Conservation (phyloP, 1,140 invertebrate species). For the Metopolophium dirhodum region DNA sequence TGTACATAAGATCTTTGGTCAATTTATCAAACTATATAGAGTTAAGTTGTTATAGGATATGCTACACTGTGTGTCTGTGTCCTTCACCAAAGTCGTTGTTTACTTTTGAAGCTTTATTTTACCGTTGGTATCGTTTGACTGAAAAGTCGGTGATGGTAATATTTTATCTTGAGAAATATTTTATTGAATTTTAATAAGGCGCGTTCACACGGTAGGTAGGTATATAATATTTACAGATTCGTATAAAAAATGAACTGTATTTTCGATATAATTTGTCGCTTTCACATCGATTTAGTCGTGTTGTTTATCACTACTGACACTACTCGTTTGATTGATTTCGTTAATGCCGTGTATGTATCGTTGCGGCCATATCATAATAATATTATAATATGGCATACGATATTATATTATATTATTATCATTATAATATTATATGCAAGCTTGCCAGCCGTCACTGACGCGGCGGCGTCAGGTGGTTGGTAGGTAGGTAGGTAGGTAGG, state of each 20-base stretch:
- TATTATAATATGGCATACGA: no score
- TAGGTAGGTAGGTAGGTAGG: not conserved
- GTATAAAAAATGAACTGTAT: not conserved
- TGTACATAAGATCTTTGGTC: not conserved
- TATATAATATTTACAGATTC: no score
- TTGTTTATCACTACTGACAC: not conserved
- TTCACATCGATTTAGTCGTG: no score
- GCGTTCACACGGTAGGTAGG: no score
- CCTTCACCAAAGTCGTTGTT: not conserved
- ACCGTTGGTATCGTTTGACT: not conserved
- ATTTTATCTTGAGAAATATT: not conserved
- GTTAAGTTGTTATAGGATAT: not conserved
- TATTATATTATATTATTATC: not conserved
- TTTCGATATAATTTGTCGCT: no score
- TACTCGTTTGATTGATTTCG: not conserved
- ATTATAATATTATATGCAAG: no score
- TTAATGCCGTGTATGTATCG: not conserved
- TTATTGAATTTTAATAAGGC: no score
- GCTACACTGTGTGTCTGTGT: not conserved
- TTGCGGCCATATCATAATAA: not conserved
- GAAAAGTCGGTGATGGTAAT: not conserved
- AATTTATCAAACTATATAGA: not conserved
- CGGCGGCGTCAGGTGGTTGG: no score
- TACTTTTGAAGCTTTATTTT: not conserved
- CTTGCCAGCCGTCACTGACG: no score